Conservation (phyloP, 2,888 invertebrate genomes). For the Boloria euphrosyne region DNA sequence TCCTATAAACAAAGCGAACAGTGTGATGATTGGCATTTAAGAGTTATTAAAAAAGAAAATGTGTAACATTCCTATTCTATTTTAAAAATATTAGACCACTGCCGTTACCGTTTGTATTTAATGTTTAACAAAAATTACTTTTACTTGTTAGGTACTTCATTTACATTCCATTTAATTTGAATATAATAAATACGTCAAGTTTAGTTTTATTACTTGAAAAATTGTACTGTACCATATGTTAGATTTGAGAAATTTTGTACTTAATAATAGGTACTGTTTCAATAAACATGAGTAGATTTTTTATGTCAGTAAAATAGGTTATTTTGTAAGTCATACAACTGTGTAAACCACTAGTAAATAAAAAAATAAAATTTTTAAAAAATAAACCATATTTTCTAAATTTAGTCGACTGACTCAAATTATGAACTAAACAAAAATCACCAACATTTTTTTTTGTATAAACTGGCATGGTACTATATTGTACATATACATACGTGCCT, state of each 20-base stretch:
- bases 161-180: constrained; percentile 12
- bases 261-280: constrained; percentile 8
- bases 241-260: constrained; percentile 23
- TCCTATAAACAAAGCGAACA: not conserved
- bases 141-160: constrained; percentile 1
- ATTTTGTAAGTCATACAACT: not conserved
- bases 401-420: no score
- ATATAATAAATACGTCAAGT: constrained; percentile 1
- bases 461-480: no score
- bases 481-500: no score
- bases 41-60: constrained; percentile 13
- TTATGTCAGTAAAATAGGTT: constrained; percentile 4
- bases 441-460: no score
- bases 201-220: constrained; percentile 4
- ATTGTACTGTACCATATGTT: constrained; percentile 1
- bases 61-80: constrained; percentile 13
- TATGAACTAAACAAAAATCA: no score
- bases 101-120: constrained; percentile 15
- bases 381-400: no score
- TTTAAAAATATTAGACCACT: constrained; percentile 22
- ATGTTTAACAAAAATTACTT: not conserved
- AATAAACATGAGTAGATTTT: constrained; percentile 24
- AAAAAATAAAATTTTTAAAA: no score
- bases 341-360: not conserved
- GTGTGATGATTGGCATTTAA: constrained; percentile 8